These are phyloP conservation scores for Dasypus novemcinctus DNA, from an alignment of 2,113 vertebrate genomes.

Conservation along the genomic window DNA sequence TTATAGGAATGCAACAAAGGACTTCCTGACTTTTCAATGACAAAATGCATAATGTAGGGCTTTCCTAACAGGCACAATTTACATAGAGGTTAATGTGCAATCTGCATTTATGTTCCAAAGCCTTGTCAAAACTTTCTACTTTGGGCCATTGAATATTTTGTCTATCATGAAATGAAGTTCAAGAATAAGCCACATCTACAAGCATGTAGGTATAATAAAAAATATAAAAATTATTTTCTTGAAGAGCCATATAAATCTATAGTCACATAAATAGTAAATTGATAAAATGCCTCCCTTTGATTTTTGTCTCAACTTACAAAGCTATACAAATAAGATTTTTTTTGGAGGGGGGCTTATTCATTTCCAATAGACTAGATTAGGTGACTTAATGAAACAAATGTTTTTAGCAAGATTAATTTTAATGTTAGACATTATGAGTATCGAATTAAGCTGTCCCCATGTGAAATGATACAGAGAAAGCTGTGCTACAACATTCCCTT, in stretches of 20 bases:
- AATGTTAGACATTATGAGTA: slow-evolving; percentile 79
- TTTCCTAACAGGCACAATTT: not conserved
- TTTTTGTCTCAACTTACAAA: slow-evolving; percentile 54
- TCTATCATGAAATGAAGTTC: slow-evolving; percentile 31
- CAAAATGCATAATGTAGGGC: not conserved
- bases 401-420: slow-evolving; percentile 81
- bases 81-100: slow-evolving; percentile 27
- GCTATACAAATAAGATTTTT: slow-evolving; percentile 27
- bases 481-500: slow-evolving; percentile 67
- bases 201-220: not conserved
- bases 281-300: slow-evolving; percentile 32
- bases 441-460: slow-evolving; percentile 85
- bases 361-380: slow-evolving; percentile 65
- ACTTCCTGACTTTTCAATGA: not conserved
- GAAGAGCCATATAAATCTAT: not conserved
- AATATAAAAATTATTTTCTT: not conserved
- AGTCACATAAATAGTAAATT: slow-evolving; percentile 46
- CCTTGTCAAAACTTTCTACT: slow-evolving; percentile 45
- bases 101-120: slow-evolving; percentile 2
- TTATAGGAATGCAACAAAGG: not conserved
- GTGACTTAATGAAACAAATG: slow-evolving; percentile 80
- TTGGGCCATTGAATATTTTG: slow-evolving; percentile 9
- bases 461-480: slow-evolving; percentile 79
- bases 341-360: not conserved
- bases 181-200: not conserved